These are phyloP conservation scores for Zeugodacus cucurbitae DNA, from an alignment of 1,140 invertebrate genomes.

Conservation along the genomic window DNA sequence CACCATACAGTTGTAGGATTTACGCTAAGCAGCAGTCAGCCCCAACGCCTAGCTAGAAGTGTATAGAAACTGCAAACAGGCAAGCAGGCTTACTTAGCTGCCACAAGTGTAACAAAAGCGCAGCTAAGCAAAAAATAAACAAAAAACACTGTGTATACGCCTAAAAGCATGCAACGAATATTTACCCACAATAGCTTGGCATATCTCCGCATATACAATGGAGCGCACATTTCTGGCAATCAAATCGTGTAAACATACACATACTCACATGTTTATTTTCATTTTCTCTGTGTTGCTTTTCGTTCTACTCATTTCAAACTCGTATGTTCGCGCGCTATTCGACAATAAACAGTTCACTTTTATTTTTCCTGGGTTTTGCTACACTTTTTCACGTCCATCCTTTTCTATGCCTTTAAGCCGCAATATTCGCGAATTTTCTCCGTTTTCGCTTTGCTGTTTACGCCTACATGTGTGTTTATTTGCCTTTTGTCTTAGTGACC, in stretches of 20 bases:
- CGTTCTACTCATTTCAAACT: background rate
- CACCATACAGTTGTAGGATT: background rate
- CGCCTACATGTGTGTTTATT: background rate
- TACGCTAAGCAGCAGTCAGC: background rate
- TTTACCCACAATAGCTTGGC: background rate
- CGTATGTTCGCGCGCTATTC: background rate
- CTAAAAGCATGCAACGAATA: constrained; percentile 20
- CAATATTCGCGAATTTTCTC: background rate
- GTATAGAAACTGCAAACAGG: too few relatives aligned
- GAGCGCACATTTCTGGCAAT: background rate
- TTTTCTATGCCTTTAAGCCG: too few relatives aligned
- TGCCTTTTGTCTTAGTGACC: too few relatives aligned
- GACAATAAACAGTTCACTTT: background rate
- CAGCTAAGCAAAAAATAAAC: too few relatives aligned
- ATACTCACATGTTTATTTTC: too few relatives aligned
- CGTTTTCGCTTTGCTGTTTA: background rate
- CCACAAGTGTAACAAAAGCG: too few relatives aligned
- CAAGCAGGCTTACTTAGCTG: too few relatives aligned
- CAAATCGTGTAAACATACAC: background rate
- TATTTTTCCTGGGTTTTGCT: too few relatives aligned
- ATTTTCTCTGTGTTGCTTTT: too few relatives aligned
- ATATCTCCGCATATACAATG: background rate
- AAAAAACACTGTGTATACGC: too few relatives aligned
- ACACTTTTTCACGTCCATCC: background rate
- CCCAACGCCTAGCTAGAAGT: too few relatives aligned